Conservation (phyloP, 2,888 invertebrate species). For the Achlya flavicornis region DNA sequence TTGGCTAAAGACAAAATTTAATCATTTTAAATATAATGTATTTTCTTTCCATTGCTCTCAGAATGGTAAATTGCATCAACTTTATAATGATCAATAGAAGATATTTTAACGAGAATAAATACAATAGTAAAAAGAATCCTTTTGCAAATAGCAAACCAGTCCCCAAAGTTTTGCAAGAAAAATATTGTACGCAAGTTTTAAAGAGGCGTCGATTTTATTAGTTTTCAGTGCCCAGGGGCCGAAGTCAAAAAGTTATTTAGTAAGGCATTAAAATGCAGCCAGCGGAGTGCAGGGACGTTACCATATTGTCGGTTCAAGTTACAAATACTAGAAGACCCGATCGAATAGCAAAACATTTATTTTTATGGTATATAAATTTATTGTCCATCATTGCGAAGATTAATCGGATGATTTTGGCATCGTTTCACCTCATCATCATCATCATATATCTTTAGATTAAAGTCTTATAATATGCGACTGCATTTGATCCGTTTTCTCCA, state of each 20-base stretch:
- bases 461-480: no score
- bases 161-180: not conserved
- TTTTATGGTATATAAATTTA: no score
- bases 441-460: no score
- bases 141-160: not conserved
- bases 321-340: not conserved
- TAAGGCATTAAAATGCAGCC: constrained; percentile 34
- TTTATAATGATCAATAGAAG: no score
- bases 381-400: no score
- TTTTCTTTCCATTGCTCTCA: no score
- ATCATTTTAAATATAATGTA: no score
- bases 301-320: not conserved
- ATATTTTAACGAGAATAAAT: not conserved
- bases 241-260: constrained; percentile 34
- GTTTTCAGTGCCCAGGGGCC: constrained; percentile 15
- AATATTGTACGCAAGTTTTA: not conserved
- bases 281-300: constrained; percentile 18
- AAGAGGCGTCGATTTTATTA: constrained; percentile 23
- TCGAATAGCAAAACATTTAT: not conserved
- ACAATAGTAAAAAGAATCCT: not conserved
- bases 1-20: no score
- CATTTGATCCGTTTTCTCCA: no score
- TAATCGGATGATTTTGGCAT: no score
- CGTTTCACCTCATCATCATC: no score
- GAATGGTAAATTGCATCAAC: no score